Base-by-base conservation (phyloP, 2,797 vertebrate genomes). In the Onychomys arenicola region DNA sequence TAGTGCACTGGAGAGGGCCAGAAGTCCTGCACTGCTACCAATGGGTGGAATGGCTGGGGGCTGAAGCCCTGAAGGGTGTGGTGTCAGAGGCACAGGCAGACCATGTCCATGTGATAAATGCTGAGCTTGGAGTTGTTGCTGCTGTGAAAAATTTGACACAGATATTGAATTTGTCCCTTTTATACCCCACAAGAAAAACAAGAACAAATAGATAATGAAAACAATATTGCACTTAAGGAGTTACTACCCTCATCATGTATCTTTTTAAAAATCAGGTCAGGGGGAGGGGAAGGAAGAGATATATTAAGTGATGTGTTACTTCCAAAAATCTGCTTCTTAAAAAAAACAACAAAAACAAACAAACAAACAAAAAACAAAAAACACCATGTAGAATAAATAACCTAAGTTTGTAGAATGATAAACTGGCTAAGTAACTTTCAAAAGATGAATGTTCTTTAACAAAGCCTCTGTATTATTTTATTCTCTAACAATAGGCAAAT, bases 61-160 rank as follows among this genome's bases (percentile, higher is more conserved):
- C 98, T 99, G 99, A 65, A 99, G 98, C 32, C 99, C 99, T 0
- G 99, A 99, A 19, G 99, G 99, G 96, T 99, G 99, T 0, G 99
- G 99, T 17, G 99, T 99, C 96, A 99, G 99, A 0, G 99, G 99
- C 93, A 99, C 98, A 0, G 99, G 99, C 94, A 99, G 99, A 98
- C 99, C 99, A 93, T 99, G 99, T 98, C 99, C 99, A 61, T 99
- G 99, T 96, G 99, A 99, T 87, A 99, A 98, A 98, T 99, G 99
- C 98, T 99, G 99, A 96, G 99, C 99, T 98, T 99, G 99, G 98
- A 99, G 99, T 98, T 99, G 99, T 98, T 99, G 99, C 99, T 99
- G 99, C 99, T 99, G 99, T 98, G 99, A 99, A 98, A 98, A 99
- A 99, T 29, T 65, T 97, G 98, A 98, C 96, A 98, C 27, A 98